phyloP scores from a whole-genome alignment of 2,797 vertebrate genomes.

The Petrocephalus schoutedeni region DNA sequence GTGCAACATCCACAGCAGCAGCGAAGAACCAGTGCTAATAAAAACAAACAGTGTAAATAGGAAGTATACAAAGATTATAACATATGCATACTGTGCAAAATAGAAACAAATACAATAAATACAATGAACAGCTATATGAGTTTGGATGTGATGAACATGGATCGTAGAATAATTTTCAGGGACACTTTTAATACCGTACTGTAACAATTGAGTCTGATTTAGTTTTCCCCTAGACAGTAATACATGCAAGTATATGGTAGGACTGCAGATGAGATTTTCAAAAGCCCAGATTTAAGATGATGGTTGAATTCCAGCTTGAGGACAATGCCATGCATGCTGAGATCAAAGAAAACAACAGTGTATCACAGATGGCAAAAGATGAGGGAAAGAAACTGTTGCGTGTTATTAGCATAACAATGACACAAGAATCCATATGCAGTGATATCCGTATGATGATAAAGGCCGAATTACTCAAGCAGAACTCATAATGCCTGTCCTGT shows the following conservation, averaged over 20 bases:
- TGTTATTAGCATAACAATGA: slow-evolving; percentile 15
- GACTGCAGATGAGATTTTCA: not conserved
- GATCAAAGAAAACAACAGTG: slow-evolving; percentile 9
- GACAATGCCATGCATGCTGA: not conserved
- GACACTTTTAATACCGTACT: not conserved
- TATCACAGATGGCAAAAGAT: not conserved
- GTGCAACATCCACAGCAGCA: not conserved
- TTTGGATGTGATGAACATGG: not conserved
- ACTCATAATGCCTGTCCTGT: slow-evolving; percentile 10
- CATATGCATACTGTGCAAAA: not conserved
- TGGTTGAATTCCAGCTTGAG: not conserved
- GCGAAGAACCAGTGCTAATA: not conserved
- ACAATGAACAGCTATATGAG: not conserved
- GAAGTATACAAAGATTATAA: not conserved
- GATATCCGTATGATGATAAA: not conserved
- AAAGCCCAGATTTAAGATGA: not conserved
- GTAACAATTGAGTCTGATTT: not conserved
- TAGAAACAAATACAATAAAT: not conserved
- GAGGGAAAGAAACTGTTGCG: not conserved
- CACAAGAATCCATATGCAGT: slow-evolving; percentile 13
- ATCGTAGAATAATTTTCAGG: not conserved
- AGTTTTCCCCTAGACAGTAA: not conserved
- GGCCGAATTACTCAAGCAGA: not conserved
- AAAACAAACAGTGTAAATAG: not conserved
- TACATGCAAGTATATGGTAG: not conserved